Evolutionary conservation across 2,888 invertebrate genomes (phyloP).

Genomic region (Mesopsocus fuscifrons): DNA sequence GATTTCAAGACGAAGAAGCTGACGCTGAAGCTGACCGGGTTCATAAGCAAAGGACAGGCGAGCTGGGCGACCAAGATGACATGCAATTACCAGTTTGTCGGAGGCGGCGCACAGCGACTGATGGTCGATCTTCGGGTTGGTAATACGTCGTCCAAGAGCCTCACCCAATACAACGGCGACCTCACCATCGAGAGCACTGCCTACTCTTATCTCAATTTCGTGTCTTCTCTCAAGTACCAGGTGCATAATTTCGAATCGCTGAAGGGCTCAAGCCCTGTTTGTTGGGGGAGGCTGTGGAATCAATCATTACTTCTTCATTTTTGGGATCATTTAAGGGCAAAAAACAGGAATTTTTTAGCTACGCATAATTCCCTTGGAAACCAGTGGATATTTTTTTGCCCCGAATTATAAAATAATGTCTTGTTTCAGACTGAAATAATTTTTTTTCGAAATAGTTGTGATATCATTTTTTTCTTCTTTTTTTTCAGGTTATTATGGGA

Average conservation of each 20-base stretch:
- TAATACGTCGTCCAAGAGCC: constrained; percentile 35
- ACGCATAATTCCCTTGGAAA: too few relatives aligned
- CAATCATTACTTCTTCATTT: too few relatives aligned
- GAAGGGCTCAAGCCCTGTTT: constrained; percentile 8
- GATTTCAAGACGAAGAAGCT: constrained; percentile 62
- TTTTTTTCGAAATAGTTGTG: too few relatives aligned
- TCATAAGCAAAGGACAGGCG: constrained; percentile 37
- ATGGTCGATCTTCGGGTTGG: constrained; percentile 21
- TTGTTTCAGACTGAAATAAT: too few relatives aligned
- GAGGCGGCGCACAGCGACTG: constrained; percentile 23
- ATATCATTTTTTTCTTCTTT: too few relatives aligned
- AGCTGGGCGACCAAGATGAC: constrained; percentile 37
- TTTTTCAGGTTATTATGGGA: too few relatives aligned
- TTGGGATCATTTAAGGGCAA: too few relatives aligned
- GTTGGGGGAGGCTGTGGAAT: too few relatives aligned
- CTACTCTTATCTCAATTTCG: constrained; percentile 54
- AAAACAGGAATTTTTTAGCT: constrained; percentile 8
- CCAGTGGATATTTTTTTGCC: too few relatives aligned
- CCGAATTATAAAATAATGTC: too few relatives aligned
- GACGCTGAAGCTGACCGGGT: constrained; percentile 51
- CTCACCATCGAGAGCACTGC: constrained; percentile 52
- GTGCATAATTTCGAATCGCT: constrained; percentile 32
- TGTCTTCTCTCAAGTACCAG: constrained; percentile 39
- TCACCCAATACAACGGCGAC: constrained; percentile 40
- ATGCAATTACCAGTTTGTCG: constrained; percentile 44